Conservation (phyloP, 2,888 invertebrate genomes). For the Villa cingulata region DNA sequence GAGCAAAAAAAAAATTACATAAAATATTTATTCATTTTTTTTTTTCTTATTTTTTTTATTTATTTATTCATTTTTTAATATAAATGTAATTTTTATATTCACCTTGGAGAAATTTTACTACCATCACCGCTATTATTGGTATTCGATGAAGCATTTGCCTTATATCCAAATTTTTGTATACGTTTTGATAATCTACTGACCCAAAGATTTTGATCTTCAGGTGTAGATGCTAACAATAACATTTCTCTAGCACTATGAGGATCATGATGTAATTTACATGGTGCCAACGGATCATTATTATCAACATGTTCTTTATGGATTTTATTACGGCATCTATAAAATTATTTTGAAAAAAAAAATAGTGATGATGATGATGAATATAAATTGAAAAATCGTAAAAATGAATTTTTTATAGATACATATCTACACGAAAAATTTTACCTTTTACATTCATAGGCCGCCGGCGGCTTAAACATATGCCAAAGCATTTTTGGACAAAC, state of each 20-base stretch:
- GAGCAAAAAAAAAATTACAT: neutral
- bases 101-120: conserved; percentile 65
- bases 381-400: too few species aligned
- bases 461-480: conserved; percentile 96
- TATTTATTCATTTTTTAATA: too few species aligned
- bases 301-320: conserved; percentile 95
- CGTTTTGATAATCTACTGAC: conserved; percentile 80
- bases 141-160: conserved; percentile 56
- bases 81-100: conserved; percentile 21
- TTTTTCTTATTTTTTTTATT: too few species aligned
- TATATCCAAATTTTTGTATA: conserved; percentile 86
- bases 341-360: neutral
- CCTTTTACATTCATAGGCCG: conserved; percentile 92
- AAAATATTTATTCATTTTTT: too few species aligned
- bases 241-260: conserved; percentile 88
- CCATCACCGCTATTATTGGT: conserved; percentile 41
- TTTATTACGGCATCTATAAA: conserved; percentile 82
- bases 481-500: conserved; percentile 93
- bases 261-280: conserved; percentile 94
- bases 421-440: too few species aligned
- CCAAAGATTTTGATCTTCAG: conserved; percentile 87
- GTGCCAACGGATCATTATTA: conserved; percentile 67
- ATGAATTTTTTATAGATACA: neutral
- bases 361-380: neutral
- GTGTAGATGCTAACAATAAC: conserved; percentile 70